phyloP scores from a whole-genome alignment of 2,888 invertebrate species.

The Tineola bisselliella region DNA sequence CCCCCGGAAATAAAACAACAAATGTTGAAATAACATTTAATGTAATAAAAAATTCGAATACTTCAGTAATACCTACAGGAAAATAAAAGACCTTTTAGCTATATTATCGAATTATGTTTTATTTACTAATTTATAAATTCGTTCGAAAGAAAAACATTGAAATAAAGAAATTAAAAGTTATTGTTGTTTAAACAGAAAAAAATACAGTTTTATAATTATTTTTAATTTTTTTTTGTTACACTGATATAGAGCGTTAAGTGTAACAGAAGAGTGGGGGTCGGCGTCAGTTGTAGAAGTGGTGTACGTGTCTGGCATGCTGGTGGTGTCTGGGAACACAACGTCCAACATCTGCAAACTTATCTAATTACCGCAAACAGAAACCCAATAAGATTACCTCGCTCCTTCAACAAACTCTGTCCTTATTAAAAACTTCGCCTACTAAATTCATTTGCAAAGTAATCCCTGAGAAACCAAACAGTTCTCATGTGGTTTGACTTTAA shows the following conservation, averaged over 20 bases:
- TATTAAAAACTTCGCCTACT: constrained; percentile 6
- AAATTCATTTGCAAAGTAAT: constrained; percentile 9
- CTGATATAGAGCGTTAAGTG: background rate
- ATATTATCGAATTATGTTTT: too few species aligned
- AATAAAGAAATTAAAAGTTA: too few species aligned
- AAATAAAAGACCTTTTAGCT: too few species aligned
- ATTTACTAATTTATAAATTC: too few species aligned
- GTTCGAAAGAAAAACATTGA: too few species aligned
- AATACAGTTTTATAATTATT: too few species aligned
- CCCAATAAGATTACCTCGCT: constrained; percentile 15
- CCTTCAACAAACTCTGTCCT: constrained; percentile 2
- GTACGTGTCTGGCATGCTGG: background rate
- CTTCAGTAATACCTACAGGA: too few species aligned
- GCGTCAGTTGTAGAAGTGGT: background rate
- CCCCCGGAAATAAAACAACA: too few species aligned
- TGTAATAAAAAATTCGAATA: too few species aligned
- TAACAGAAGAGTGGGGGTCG: background rate
- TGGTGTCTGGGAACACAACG: background rate
- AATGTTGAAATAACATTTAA: too few species aligned
- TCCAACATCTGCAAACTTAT: constrained; percentile 40
- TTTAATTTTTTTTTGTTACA: too few species aligned
- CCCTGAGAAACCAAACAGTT: background rate
- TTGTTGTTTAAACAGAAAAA: too few species aligned
- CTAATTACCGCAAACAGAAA: constrained; percentile 44
- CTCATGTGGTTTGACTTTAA: background rate